Percentiles rank a stretch among this genome's conserved stretches.
These are phyloP conservation scores for Lepidurus couesii DNA, from an alignment of 1,140 invertebrate species.

Conservation along the genomic window DNA sequence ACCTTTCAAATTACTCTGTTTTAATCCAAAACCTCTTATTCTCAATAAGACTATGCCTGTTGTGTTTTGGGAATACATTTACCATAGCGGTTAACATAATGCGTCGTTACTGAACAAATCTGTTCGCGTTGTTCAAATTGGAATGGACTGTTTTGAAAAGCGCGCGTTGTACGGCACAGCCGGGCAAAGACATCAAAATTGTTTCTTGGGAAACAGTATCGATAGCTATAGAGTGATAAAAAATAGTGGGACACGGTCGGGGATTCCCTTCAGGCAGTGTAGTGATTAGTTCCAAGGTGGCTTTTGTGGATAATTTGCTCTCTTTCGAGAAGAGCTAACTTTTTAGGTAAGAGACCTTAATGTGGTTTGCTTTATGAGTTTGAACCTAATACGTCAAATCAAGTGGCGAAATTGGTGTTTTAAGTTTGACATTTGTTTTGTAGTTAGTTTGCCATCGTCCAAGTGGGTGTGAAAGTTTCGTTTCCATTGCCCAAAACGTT, in stretches of 20 bases:
- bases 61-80: too few relatives aligned
- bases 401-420: too few relatives aligned
- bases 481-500: neutral
- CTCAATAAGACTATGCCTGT: too few relatives aligned
- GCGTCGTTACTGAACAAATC: too few relatives aligned
- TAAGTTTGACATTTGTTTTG: too few relatives aligned
- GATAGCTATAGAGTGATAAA: neutral
- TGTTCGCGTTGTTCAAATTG: neutral
- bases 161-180: neutral
- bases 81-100: too few relatives aligned
- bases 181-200: neutral
- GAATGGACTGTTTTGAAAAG: neutral
- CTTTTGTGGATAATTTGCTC: slow-evolving; percentile 2
- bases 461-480: slow-evolving; percentile 4
- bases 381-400: too few relatives aligned
- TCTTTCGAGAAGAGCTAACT: neutral
- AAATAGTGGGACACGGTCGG: slow-evolving; percentile 12
- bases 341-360: neutral
- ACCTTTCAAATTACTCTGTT: too few relatives aligned
- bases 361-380: neutral
- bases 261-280: slow-evolving; percentile 13
- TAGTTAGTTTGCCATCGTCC: neutral
- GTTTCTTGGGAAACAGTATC: neutral
- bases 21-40: too few relatives aligned
- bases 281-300: slow-evolving; percentile 19